phyloP scores from a whole-genome alignment of 2,888 invertebrate genomes.

The Oegoconia quadripuncta region DNA sequence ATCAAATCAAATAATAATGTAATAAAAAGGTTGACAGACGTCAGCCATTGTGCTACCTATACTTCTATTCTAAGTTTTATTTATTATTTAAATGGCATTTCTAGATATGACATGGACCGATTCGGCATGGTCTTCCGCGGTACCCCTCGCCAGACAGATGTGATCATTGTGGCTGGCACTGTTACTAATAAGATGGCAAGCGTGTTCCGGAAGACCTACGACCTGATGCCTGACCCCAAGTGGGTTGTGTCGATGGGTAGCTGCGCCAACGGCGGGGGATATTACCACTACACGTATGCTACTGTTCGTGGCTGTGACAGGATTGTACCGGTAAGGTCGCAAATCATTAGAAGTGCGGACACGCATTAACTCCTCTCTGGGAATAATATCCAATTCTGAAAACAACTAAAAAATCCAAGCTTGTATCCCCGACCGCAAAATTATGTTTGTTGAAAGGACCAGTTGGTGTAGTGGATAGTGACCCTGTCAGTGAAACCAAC shows the following conservation, averaged over 20 bases:
- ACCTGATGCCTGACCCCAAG: constrained; percentile 97
- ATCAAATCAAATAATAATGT: no score
- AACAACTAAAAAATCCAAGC: no score
- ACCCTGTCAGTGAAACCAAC: no score
- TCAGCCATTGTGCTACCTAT: neutral
- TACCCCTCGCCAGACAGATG: constrained; percentile 97
- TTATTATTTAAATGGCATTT: neutral
- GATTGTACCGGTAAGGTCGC: constrained; percentile 53
- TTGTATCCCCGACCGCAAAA: no score
- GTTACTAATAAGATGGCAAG: constrained; percentile 99
- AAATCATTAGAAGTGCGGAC: no score
- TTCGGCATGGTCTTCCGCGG: constrained; percentile 98
- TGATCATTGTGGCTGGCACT: constrained; percentile 98
- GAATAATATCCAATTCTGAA: no score
- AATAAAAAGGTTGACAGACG: no score
- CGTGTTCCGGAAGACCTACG: constrained; percentile 95
- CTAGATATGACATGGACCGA: constrained; percentile 97
- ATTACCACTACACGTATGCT: constrained; percentile 99
- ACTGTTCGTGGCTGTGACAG: constrained; percentile 84
- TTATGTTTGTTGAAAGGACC: no score
- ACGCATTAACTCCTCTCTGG: no score
- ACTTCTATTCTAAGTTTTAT: neutral
- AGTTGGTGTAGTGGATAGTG: no score
- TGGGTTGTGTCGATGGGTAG: constrained; percentile 99
- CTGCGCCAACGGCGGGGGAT: constrained; percentile 99